Percentiles rank a stretch among this genome's conserved stretches.
Evolutionary conservation across 1,140 invertebrate genomes (phyloP).

Genomic region (Gerris buenoi): DNA sequence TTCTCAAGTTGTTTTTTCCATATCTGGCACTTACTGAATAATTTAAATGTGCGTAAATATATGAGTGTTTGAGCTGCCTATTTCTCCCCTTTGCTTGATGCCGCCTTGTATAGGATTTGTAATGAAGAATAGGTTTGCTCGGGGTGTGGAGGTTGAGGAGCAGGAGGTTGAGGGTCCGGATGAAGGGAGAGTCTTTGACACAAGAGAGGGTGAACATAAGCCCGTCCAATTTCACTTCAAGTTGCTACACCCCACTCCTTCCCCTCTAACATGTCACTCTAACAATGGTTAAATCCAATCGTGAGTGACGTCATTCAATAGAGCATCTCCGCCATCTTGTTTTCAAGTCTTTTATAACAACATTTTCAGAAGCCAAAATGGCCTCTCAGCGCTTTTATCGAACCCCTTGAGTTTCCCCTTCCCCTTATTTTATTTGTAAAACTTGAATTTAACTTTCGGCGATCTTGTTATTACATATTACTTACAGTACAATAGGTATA

Average conservation of each 20-base stretch:
- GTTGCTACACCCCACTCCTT: neutral
- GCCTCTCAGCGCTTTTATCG: neutral
- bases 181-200: neutral
- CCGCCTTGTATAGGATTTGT: no score
- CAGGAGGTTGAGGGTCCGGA: no score
- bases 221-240: neutral
- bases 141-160: no score
- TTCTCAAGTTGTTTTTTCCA: no score
- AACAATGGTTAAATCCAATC: neutral
- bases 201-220: neutral
- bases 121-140: no score
- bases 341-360: neutral
- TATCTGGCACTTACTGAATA: no score
- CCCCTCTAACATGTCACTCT: neutral
- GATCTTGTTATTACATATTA: neutral
- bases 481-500: no score
- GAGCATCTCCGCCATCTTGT: neutral
- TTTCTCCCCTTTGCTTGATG: no score
- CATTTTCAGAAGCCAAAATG: neutral
- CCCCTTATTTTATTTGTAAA: neutral
- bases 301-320: neutral
- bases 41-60: no score
- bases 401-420: neutral
- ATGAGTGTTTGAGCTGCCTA: no score
- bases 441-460: neutral